Conservation (phyloP, 2,113 vertebrate species). For the Dasyprocta punctata region DNA sequence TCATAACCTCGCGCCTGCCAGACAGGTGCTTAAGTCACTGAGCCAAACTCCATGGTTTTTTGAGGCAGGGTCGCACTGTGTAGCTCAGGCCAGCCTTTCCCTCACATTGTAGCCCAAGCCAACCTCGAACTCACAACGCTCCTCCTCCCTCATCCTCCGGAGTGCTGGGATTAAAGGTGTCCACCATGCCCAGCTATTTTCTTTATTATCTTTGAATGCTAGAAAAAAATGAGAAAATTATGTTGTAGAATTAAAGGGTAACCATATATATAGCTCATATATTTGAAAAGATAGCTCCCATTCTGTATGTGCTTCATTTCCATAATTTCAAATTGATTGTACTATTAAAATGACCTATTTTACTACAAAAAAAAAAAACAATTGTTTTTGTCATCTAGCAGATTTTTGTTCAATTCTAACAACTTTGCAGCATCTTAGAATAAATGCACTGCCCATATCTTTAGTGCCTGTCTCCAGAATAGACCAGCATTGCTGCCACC, state of each 20-base stretch:
- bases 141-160: too few species aligned
- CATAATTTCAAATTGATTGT: constrained; percentile 31
- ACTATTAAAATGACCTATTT: constrained; percentile 35
- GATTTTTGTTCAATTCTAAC: neutral
- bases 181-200: too few species aligned
- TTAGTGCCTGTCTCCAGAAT: neutral
- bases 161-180: too few species aligned
- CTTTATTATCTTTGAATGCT: neutral
- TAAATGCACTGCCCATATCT: neutral
- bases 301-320: neutral
- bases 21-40: too few species aligned
- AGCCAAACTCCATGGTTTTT: too few species aligned
- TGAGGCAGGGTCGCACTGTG: too few species aligned
- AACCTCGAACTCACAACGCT: too few species aligned
- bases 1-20: too few species aligned
- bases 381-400: neutral
- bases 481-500: neutral
- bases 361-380: neutral
- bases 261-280: neutral
- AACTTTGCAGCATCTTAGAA: neutral
- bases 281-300: neutral
- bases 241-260: neutral
- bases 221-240: constrained; percentile 10
- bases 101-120: too few species aligned
- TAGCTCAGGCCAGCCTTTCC: too few species aligned